Conservation (phyloP, 2,797 vertebrate genomes). For the Artibeus lituratus region DNA sequence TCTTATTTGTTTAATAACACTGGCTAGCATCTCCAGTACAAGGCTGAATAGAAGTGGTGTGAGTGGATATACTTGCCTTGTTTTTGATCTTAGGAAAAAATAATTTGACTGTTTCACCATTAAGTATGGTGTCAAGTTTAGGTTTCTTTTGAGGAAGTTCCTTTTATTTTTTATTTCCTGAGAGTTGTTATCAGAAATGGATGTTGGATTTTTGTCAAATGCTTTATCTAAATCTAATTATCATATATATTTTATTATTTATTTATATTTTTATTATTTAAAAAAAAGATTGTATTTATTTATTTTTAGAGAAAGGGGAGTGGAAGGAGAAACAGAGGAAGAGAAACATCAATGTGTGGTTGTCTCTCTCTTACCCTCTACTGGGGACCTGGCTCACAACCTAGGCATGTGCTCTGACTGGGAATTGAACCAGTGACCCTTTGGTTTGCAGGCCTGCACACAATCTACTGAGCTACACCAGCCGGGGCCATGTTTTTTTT, state of each 20-base stretch:
- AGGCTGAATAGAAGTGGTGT: neutral
- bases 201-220: neutral
- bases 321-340: too few species aligned
- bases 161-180: neutral
- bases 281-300: too few species aligned
- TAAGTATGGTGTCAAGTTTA: neutral
- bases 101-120: neutral
- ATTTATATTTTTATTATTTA: too few species aligned
- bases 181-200: conserved; percentile 8
- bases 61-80: neutral
- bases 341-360: too few species aligned
- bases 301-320: too few species aligned
- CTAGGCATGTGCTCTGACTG: too few species aligned
- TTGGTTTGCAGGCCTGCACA: too few species aligned
- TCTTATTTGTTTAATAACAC: neutral
- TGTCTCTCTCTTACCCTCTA: too few species aligned
- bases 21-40: neutral
- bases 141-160: neutral
- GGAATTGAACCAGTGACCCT: too few species aligned
- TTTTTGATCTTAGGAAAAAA: neutral
- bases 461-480: too few species aligned
- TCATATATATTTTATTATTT: neutral
- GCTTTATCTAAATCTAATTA: neutral
- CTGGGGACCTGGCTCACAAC: too few species aligned
- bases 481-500: too few species aligned